Base-by-base conservation (phyloP, 2,113 vertebrate species). In the Oreochromis aureus region DNA sequence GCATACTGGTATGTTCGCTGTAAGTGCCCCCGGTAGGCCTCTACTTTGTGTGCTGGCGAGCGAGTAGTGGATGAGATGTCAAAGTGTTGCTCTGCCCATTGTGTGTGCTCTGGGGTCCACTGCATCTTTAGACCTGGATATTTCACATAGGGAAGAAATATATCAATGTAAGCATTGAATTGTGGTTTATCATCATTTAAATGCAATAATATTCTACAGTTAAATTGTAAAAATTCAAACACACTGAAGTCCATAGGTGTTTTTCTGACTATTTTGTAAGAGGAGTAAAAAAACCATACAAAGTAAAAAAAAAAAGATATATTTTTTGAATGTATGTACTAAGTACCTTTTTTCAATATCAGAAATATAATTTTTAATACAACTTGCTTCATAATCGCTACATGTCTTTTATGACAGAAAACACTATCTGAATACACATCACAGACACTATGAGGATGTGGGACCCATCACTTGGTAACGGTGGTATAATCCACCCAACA, bases 81-180 rank as follows among this genome's bases (percentile, higher is more conserved):
- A 95, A 99, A 99, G 97, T 99, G 99, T 96, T 99, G 98, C 83
- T 99, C 98, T 92, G 98, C 98, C 98, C 98, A 99, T 97, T 99
- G 99, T 93, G 98, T 98, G 97, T 99, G 99, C 97, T 99, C 99
- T 11, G 98, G 99, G 97, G 98, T 99, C 99, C 99, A 99, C 99
- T 99, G 99, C 99, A 99, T 99, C 98, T 99, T 99, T 98, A 99
- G 97, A 97, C 99, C 99, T 99, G 91, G 86, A 95, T 89, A 89
- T 89, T 85, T 18, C 81, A 85, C 58, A 95, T 86, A 88, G 94
- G 91, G 90, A 51, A 95, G 81, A 94, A 84, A 92, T 32, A 90
- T 80, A 81, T 89, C 71, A 96, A 90, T 85, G 54, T 32, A 85
- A 81, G 85, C 54, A 90, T 39, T 78, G 34, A 85, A 71, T 66